Evolutionary conservation across 2,888 invertebrate species (phyloP), one percentile per base, ranked within the genome.

Genomic region (Steinernema hermaphroditum): DNA sequence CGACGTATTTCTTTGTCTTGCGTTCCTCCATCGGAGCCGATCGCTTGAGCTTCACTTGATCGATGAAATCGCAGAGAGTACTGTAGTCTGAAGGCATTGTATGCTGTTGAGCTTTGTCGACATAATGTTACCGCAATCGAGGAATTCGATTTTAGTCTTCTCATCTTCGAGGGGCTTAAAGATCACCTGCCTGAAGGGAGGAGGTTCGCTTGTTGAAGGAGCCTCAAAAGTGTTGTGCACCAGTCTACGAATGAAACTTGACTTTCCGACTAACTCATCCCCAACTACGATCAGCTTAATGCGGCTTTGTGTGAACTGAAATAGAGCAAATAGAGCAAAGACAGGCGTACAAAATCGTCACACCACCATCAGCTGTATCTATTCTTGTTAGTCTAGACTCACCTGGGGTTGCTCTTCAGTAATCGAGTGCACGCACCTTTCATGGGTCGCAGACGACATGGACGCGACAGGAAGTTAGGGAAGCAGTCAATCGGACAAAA

Each of bases 181-280:
- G 32, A 62, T 62, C 29, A 62, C 62, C 19, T 62, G 62, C n/a
- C 62, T 62, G 62, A 62, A 62, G 2, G 62, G 32, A 2, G 4
- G 32, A 32, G 29, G 62, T 14, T 62, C 19, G 34, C 62, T 29
- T 24, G 62, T 22, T 2, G 22, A 27, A 32, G 62, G 34, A 22
- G 62, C 62, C 9, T 62, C 62, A 29, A 62, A 62, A 19, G 32
- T 62, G 62, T 62, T 62, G 62, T 62, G 62, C 34, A 62, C 62
- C 8, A 62, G 62, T 62, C 62, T 9, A 9, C 62, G 62, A 16
- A 62, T 32, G n/a, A 62, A 62, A 29, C 62, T 62, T 32, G 62
- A 32, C 62, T 62, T 62, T 32, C 62, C 62, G 14, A 62, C 62
- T 12, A 62, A 32, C 27, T 62, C 62, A 32, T 62, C 62, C 16